Percentiles rank a stretch among this genome's conserved stretches.
Evolutionary conservation across 2,888 invertebrate species (phyloP).

Genomic region (Apotomis betuletana): DNA sequence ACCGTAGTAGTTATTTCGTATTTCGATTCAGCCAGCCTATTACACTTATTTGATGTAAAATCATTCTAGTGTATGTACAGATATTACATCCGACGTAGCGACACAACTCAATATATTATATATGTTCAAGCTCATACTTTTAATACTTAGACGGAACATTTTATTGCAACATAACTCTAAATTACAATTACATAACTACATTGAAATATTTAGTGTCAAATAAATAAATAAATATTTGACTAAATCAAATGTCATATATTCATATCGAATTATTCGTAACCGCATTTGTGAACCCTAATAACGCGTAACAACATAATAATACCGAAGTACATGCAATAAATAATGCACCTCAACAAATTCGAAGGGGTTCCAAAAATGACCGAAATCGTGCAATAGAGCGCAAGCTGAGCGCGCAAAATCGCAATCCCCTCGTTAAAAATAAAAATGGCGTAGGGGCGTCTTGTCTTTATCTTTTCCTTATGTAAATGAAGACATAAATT

Average conservation of each 20-base stretch:
- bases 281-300: neutral
- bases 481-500: slow-evolving; percentile 67
- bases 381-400: slow-evolving; percentile 75
- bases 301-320: slow-evolving; percentile 16
- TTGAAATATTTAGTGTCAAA: too few relatives aligned
- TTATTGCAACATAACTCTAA: too few relatives aligned
- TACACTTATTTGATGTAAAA: too few relatives aligned
- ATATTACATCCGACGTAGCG: too few relatives aligned
- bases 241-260: neutral
- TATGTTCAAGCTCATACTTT: too few relatives aligned
- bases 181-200: too few relatives aligned
- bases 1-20: too few relatives aligned
- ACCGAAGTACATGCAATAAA: slow-evolving; percentile 8
- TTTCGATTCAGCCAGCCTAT: too few relatives aligned
- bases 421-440: slow-evolving; percentile 70
- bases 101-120: too few relatives aligned
- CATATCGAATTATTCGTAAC: neutral
- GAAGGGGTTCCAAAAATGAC: slow-evolving; percentile 25
- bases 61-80: too few relatives aligned
- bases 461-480: slow-evolving; percentile 83
- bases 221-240: too few relatives aligned
- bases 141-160: too few relatives aligned
- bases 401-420: slow-evolving; percentile 71
- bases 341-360: slow-evolving; percentile 19
- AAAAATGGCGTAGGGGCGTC: slow-evolving; percentile 75